phyloP scores from a whole-genome alignment of 2,113 vertebrate species.

The Amblyornis subalaris region DNA sequence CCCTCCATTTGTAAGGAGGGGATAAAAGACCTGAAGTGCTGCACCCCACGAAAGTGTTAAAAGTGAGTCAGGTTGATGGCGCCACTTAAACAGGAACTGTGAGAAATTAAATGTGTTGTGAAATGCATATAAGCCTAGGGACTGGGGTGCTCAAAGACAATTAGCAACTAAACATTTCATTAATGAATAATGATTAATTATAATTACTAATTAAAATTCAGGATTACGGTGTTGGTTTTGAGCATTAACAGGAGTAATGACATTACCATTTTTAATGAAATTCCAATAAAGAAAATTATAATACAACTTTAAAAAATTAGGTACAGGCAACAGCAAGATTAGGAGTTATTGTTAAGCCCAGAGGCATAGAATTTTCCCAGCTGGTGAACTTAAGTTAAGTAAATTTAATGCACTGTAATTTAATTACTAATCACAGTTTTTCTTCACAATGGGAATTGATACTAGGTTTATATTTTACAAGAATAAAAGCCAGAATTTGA shows the following conservation, averaged over 20 bases:
- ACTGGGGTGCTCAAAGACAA: conserved; percentile 77
- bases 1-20: neutral
- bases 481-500: conserved; percentile 55
- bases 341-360: conserved; percentile 73
- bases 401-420: conserved; percentile 79
- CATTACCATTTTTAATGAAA: conserved; percentile 82
- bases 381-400: conserved; percentile 75
- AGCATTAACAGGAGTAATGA: conserved; percentile 75
- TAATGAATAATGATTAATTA: conserved; percentile 86
- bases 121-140: conserved; percentile 72
- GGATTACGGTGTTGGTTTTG: conserved; percentile 80
- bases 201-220: conserved; percentile 84
- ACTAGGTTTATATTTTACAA: conserved; percentile 57
- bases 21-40: neutral
- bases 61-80: conserved; percentile 35
- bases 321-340: conserved; percentile 61
- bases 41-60: conserved; percentile 27
- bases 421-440: conserved; percentile 76
- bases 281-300: conserved; percentile 71
- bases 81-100: conserved; percentile 55
- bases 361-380: conserved; percentile 70
- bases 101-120: conserved; percentile 63
- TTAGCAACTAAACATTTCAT: conserved; percentile 81
- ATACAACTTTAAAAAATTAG: conserved; percentile 56
- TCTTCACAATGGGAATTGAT: conserved; percentile 67